Conservation (phyloP, 1,140 invertebrate species). For the Halesus radiatus region DNA sequence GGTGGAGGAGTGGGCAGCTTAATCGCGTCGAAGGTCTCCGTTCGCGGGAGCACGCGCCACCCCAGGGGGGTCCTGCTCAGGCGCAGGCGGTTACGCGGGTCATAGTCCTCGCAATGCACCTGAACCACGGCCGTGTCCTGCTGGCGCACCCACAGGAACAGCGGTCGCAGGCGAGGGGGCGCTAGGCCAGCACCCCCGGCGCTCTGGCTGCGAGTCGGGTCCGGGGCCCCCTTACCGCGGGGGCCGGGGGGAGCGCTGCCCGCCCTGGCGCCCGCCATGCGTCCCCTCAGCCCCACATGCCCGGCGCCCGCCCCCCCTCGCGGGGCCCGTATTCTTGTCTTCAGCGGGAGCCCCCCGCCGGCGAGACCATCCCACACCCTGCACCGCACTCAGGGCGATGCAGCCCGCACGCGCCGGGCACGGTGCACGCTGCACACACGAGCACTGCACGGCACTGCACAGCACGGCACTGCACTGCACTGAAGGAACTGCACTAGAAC, state of each 20-base stretch:
- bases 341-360: slow-evolving; percentile 61
- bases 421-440: background rate
- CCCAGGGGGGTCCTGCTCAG: slow-evolving; percentile 83
- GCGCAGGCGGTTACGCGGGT: slow-evolving; percentile 84
- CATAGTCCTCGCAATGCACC: slow-evolving; percentile 88
- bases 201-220: slow-evolving; percentile 41
- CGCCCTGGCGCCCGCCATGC: slow-evolving; percentile 55
- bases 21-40: slow-evolving; percentile 75
- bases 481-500: background rate
- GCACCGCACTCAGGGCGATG: slow-evolving; percentile 56
- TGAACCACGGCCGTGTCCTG: slow-evolving; percentile 83
- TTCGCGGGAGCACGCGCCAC: slow-evolving; percentile 85
- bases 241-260: slow-evolving; percentile 55
- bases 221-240: slow-evolving; percentile 55
- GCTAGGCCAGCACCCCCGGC: slow-evolving; percentile 58
- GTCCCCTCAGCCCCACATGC: slow-evolving; percentile 53
- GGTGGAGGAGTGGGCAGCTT: slow-evolving; percentile 63
- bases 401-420: background rate
- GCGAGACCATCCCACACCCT: slow-evolving; percentile 34
- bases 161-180: slow-evolving; percentile 78
- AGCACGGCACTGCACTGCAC: background rate
- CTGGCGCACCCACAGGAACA: slow-evolving; percentile 86
- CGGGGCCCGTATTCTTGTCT: slow-evolving; percentile 44
- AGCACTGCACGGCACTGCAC: background rate
- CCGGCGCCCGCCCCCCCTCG: slow-evolving; percentile 58